Base-by-base conservation (phyloP, 2,888 invertebrate genomes). In the Aporophyla lueneburgensis region DNA sequence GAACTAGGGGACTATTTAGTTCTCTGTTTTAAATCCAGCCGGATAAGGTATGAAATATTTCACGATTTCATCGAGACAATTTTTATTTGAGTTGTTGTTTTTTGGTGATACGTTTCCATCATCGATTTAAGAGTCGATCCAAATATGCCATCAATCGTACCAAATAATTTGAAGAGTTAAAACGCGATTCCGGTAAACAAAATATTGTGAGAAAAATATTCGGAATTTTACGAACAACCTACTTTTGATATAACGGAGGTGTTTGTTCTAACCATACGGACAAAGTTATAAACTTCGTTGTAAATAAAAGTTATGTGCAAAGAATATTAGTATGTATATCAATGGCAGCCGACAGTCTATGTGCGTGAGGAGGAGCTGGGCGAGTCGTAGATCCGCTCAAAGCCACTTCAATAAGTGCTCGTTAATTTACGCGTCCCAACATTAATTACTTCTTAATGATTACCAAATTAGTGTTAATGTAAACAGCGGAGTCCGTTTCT, bases 391-490 rank as follows among this genome's bases (percentile, higher is more conserved):
- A 46, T 53, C 46, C 61, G 54, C 27, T 12, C 49, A 27, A 40
- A 68, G 27, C 24, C 58, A 70, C n/a, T 74, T 51, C 71, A 63
- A 67, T 68, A 81, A 81, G 70, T 68, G 71, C 21, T 80, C 59
- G 40, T 80, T 84, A 65, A 71, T 80, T 61, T 65, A 68, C 53
- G 27, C 71, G 40, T 80, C 61, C 54, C 59, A 68, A 59, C 84
- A 82, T 80, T 74, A 74, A 74, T 81, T 63, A 65, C 21, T 40
- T 71, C 54, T 46, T 74, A 71, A 74, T 81, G 79, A 84, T 68
- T 53, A 56, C 51, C 54, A 68, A 65, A 84, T 80, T 80, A 69
- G 69, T 80, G 61, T 54, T 73, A 66, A 73, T 70, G 40, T 59
- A 58, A 79, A 62, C 54, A 49, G 49, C 7, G 46, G 40, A 62